phyloP scores from a whole-genome alignment of 1,140 invertebrate species.

The Cylas formicarius region DNA sequence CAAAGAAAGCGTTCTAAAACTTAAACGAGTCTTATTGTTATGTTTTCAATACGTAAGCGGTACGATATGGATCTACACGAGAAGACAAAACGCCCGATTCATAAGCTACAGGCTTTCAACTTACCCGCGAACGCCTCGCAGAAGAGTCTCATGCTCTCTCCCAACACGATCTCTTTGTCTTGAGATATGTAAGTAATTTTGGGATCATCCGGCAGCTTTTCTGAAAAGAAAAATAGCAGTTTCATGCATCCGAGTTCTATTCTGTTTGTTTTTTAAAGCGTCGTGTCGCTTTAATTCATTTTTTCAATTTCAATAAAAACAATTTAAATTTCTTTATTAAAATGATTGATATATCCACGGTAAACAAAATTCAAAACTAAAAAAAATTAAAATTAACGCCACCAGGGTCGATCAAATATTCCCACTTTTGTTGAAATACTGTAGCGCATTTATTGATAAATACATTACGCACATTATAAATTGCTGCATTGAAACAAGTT shows the following conservation, averaged over 20 bases:
- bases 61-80: too few species aligned
- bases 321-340: too few species aligned
- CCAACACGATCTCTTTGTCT: constrained; percentile 49
- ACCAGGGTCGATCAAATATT: too few species aligned
- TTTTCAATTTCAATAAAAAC: too few species aligned
- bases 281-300: background rate
- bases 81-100: too few species aligned
- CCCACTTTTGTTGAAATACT: too few species aligned
- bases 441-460: too few species aligned
- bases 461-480: too few species aligned
- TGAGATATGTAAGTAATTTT: constrained; percentile 50
- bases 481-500: too few species aligned
- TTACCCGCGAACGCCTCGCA: constrained; percentile 70
- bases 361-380: too few species aligned
- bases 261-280: background rate
- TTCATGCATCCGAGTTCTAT: background rate
- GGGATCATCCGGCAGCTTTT: constrained; percentile 49
- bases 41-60: background rate
- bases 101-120: constrained; percentile 27
- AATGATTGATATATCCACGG: too few species aligned
- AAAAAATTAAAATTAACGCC: too few species aligned
- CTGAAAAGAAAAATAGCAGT: constrained; percentile 39
- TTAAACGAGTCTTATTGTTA: background rate
- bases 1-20: constrained; percentile 1
- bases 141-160: constrained; percentile 55